A percentile compares a stretch with the other conserved stretches of the same genome.
These are phyloP conservation scores for Oligia latruncula DNA, from an alignment of 2,888 invertebrate species.

Conservation along the genomic window DNA sequence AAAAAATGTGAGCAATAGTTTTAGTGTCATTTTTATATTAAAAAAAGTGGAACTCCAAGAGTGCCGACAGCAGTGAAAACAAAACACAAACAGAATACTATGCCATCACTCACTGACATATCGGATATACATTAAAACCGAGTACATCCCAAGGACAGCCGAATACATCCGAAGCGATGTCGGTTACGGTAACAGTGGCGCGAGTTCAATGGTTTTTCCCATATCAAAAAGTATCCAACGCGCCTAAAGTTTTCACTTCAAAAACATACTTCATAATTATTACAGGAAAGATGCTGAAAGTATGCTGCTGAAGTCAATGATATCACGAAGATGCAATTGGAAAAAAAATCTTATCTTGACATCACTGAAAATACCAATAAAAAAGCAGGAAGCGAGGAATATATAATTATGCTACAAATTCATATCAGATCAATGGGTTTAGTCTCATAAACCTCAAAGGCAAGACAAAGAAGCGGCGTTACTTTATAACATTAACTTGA, in stretches of 20 bases:
- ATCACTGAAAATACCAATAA: background rate
- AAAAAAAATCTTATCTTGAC: background rate
- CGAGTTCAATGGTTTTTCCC: too few species aligned
- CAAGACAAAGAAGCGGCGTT: slow-evolving; percentile 27
- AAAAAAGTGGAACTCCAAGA: too few species aligned
- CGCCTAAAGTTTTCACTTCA: too few species aligned
- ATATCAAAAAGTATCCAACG: too few species aligned
- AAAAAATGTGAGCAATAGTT: background rate
- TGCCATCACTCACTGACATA: too few species aligned
- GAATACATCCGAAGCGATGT: too few species aligned
- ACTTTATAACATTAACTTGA: slow-evolving; percentile 38
- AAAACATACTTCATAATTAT: background rate
- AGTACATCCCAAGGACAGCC: too few species aligned
- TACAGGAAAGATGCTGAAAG: background rate
- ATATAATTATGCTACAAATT: slow-evolving; percentile 8
- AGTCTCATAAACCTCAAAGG: slow-evolving; percentile 30
- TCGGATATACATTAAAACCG: too few species aligned
- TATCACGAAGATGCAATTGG: background rate
- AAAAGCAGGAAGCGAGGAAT: background rate
- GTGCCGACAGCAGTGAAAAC: too few species aligned
- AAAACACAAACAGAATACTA: too few species aligned
- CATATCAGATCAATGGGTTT: slow-evolving; percentile 20
- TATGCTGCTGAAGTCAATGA: background rate
- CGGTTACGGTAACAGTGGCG: too few species aligned
- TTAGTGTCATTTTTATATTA: background rate